A percentile compares a stretch with the other conserved stretches of the same genome.
Conservation (phyloP, 2,113 vertebrate species). For the Microcebus griseorufus region DNA sequence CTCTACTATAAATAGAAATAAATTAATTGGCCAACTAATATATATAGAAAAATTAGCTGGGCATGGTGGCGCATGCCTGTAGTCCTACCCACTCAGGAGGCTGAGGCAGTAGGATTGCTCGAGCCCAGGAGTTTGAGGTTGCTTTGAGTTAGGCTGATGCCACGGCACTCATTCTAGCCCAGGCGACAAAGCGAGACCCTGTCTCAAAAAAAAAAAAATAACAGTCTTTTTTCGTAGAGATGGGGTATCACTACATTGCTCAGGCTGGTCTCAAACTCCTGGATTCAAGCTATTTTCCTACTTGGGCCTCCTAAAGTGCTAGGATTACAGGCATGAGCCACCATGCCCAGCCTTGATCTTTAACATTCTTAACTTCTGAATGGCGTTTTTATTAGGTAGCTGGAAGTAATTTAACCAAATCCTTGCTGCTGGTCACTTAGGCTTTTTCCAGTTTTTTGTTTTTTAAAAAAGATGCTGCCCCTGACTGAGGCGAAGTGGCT, state of each 20-base stretch:
- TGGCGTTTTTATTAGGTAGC: neutral
- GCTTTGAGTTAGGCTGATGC: too few species aligned
- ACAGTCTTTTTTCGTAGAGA: neutral
- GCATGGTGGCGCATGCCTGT: too few species aligned
- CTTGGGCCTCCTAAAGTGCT: neutral
- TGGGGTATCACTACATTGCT: neutral
- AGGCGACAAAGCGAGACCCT: too few species aligned
- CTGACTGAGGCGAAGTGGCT: too few species aligned
- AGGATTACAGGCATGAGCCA: neutral
- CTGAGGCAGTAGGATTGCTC: too few species aligned
- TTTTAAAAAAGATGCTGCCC: neutral
- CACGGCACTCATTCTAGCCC: too few species aligned
- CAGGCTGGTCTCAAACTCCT: neutral
- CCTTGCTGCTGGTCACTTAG: neutral
- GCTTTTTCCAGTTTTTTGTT: neutral
- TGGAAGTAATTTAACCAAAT: conserved; percentile 17
- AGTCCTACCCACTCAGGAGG: too few species aligned
- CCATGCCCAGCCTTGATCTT: neutral
- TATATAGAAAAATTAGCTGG: too few species aligned
- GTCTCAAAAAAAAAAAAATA: too few species aligned
- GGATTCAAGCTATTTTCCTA: neutral
- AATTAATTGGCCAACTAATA: too few species aligned
- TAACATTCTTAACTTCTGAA: neutral
- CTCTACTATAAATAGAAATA: too few species aligned
- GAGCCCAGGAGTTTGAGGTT: too few species aligned